These are phyloP conservation scores for Fistularia commersonii DNA, from an alignment of 2,797 vertebrate genomes.

Conservation along the genomic window DNA sequence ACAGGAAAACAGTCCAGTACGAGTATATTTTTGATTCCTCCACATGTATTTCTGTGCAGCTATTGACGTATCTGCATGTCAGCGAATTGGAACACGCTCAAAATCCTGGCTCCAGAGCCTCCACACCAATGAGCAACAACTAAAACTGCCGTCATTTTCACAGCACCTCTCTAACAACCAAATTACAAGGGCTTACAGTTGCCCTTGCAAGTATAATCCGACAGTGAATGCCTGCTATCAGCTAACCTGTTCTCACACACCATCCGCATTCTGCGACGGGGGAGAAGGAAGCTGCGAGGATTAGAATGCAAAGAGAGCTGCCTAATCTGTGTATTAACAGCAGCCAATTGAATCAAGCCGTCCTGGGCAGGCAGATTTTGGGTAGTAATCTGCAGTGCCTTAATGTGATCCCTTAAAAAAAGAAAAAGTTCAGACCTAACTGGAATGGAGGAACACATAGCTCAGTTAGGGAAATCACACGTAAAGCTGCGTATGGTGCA, in stretches of 20 bases:
- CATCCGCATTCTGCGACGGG: slow-evolving; percentile 30
- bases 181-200: slow-evolving; percentile 47
- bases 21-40: too few species aligned
- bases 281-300: slow-evolving; percentile 44
- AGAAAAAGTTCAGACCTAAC: slow-evolving; percentile 30
- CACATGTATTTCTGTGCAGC: too few species aligned
- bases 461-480: background rate
- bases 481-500: too few species aligned
- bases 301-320: slow-evolving; percentile 56
- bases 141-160: slow-evolving; percentile 22
- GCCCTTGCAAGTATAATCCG: slow-evolving; percentile 55
- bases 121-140: slow-evolving; percentile 5
- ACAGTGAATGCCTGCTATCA: slow-evolving; percentile 42
- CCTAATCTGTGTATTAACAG: slow-evolving; percentile 70
- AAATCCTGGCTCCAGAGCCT: slow-evolving; percentile 1
- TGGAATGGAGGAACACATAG: slow-evolving; percentile 23
- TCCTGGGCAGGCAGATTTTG: slow-evolving; percentile 51
- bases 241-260: slow-evolving; percentile 64
- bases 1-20: too few species aligned
- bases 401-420: slow-evolving; percentile 24
- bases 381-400: slow-evolving; percentile 42
- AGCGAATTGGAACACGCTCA: background rate
- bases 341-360: slow-evolving; percentile 60
- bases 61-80: too few species aligned
- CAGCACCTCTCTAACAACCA: slow-evolving; percentile 36